A percentile compares a stretch with the other conserved stretches of the same genome.
phyloP scores from a whole-genome alignment of 2,797 vertebrate species.

The Brachyalestes nurse region DNA sequence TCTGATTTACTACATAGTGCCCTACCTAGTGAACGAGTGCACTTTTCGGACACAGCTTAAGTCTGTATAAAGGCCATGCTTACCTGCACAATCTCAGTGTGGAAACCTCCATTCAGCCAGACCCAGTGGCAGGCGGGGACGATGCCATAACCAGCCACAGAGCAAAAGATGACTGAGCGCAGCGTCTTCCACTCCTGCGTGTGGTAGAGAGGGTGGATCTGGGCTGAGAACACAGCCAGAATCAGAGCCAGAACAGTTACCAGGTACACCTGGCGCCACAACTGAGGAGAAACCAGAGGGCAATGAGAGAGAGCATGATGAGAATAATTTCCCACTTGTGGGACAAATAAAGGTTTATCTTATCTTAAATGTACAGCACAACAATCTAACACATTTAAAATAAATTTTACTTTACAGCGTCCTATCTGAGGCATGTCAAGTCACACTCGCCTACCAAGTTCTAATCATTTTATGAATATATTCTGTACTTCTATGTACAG shows the following conservation, averaged over 20 bases:
- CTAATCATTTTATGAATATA: not conserved
- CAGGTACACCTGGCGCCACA: constrained; percentile 95
- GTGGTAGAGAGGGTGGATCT: constrained; percentile 96
- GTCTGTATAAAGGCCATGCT: not conserved
- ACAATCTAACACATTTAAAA: too few relatives aligned
- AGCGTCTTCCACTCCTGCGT: constrained; percentile 91
- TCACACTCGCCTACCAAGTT: not conserved
- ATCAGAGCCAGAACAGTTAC: constrained; percentile 93
- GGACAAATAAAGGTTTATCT: too few relatives aligned
- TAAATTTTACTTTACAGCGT: not conserved
- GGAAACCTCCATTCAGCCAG: constrained; percentile 89
- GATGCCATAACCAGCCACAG: constrained; percentile 88
- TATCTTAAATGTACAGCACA: too few relatives aligned
- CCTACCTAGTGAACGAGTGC: too few relatives aligned
- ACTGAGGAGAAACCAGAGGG: constrained; percentile 72
- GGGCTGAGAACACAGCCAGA: constrained; percentile 93
- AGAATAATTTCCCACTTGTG: not conserved
- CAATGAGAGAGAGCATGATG: not conserved
- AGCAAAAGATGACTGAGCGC: constrained; percentile 90
- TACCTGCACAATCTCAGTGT: constrained; percentile 90
- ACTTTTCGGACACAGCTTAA: too few relatives aligned
- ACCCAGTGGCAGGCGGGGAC: constrained; percentile 96
- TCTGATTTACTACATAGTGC: too few relatives aligned
- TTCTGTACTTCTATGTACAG: too few relatives aligned
- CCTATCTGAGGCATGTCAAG: not conserved